Conservation (phyloP, 2,888 invertebrate genomes). For the Anorthoa munda region DNA sequence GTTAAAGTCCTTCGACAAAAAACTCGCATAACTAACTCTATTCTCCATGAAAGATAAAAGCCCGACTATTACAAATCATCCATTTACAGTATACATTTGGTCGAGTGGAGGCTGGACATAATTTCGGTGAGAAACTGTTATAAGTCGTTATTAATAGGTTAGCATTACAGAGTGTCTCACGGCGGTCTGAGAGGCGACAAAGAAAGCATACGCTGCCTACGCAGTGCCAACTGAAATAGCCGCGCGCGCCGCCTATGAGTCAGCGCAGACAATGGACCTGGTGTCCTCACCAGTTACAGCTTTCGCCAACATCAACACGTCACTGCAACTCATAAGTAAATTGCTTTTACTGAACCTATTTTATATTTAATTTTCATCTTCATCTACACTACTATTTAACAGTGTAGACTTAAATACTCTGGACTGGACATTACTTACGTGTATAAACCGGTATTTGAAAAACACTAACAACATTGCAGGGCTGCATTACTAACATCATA, state of each 20-base stretch:
- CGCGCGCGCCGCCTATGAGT: conserved; percentile 88
- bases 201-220: conserved; percentile 81
- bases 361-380: background rate
- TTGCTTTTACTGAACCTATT: conserved; percentile 5
- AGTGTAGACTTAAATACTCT: background rate
- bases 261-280: conserved; percentile 86
- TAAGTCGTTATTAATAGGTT: conserved; percentile 58
- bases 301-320: conserved; percentile 80
- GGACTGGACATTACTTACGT: too few species aligned
- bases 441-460: too few species aligned
- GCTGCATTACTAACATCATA: too few species aligned
- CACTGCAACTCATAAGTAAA: conserved; percentile 62
- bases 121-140: conserved; percentile 28
- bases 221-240: conserved; percentile 84
- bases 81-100: background rate
- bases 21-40: background rate
- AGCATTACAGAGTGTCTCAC: conserved; percentile 73
- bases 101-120: background rate
- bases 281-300: conserved; percentile 81
- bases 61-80: background rate
- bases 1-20: background rate
- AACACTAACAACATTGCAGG: too few species aligned
- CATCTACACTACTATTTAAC: background rate
- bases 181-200: conserved; percentile 78
- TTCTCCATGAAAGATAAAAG: background rate